A percentile compares a stretch with the other conserved stretches of the same genome.
These are phyloP conservation scores for Ophion ventricosus DNA, from an alignment of 2,888 invertebrate species.

Conservation along the genomic window DNA sequence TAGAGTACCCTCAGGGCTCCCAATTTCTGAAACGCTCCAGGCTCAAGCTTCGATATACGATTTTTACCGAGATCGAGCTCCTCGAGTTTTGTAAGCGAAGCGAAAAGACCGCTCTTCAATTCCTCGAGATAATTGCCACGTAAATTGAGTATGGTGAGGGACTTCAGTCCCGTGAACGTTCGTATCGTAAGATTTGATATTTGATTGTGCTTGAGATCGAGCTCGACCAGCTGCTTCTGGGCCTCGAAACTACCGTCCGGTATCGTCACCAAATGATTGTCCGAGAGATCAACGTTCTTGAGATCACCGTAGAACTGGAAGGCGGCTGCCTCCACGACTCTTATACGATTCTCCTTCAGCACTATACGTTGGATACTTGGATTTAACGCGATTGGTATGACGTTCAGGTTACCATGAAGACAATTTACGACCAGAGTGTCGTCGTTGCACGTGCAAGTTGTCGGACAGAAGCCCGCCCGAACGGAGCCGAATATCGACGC, in stretches of 20 bases:
- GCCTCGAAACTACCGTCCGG: slow-evolving; percentile 91
- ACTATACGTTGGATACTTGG: slow-evolving; percentile 94
- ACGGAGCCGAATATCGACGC: slow-evolving; percentile 68
- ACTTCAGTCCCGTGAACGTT: slow-evolving; percentile 91
- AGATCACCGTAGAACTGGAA: slow-evolving; percentile 95
- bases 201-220: slow-evolving; percentile 93
- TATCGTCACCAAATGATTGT: slow-evolving; percentile 92
- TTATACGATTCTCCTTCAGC: slow-evolving; percentile 93
- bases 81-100: slow-evolving; percentile 90
- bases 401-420: slow-evolving; percentile 93
- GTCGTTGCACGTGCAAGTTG: slow-evolving; percentile 94
- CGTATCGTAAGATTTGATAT: slow-evolving; percentile 91
- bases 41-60: slow-evolving; percentile 91
- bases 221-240: slow-evolving; percentile 92
- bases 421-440: slow-evolving; percentile 94
- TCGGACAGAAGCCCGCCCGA: slow-evolving; percentile 90
- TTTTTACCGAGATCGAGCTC: slow-evolving; percentile 94
- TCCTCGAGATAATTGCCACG: slow-evolving; percentile 93
- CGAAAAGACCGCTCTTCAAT: slow-evolving; percentile 90
- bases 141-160: slow-evolving; percentile 91
- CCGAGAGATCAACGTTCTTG: slow-evolving; percentile 93
- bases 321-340: slow-evolving; percentile 92
- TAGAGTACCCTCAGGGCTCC: slow-evolving; percentile 91
- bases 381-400: slow-evolving; percentile 95
- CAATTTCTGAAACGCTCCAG: slow-evolving; percentile 90